Percentiles rank a stretch among this genome's conserved stretches.
These are phyloP conservation scores for Poecilobothrus nobilitatus DNA, from an alignment of 2,888 invertebrate genomes.

Conservation along the genomic window DNA sequence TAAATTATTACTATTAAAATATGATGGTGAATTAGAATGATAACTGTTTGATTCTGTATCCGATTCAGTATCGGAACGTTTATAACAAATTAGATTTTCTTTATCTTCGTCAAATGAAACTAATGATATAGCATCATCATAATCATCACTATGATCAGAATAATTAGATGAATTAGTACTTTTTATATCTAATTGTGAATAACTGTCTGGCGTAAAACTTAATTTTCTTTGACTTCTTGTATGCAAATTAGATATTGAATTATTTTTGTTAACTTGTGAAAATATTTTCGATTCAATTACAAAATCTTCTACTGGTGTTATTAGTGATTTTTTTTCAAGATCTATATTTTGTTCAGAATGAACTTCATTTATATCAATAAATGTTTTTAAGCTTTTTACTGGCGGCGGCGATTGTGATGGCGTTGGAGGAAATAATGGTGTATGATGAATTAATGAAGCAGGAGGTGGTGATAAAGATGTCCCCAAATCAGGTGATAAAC, in stretches of 20 bases:
- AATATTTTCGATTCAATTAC: neutral
- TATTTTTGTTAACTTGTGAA: neutral
- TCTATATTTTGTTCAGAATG: neutral
- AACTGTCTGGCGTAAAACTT: neutral
- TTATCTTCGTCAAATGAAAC: slow-evolving; percentile 26
- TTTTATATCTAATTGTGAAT: neutral
- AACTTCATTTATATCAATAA: slow-evolving; percentile 11
- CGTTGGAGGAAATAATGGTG: slow-evolving; percentile 20
- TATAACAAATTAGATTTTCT: slow-evolving; percentile 36
- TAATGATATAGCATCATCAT: slow-evolving; percentile 3
- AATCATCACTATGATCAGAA: neutral
- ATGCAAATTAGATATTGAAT: neutral
- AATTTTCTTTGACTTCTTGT: neutral
- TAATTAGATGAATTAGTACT: neutral
- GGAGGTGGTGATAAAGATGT: slow-evolving; percentile 16
- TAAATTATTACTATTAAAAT: slow-evolving; percentile 7
- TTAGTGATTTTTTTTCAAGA: neutral
- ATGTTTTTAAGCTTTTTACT: slow-evolving; percentile 23
- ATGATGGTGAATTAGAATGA: neutral
- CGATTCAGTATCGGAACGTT: slow-evolving; percentile 9
- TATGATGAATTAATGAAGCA: slow-evolving; percentile 19
- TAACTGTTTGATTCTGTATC: slow-evolving; percentile 5
- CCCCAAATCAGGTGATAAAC: slow-evolving; percentile 38
- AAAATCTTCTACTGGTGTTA: neutral
- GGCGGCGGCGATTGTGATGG: slow-evolving; percentile 26